Evolutionary conservation across 2,888 invertebrate genomes (phyloP).

Genomic region (Eumacrocentrus americanus): DNA sequence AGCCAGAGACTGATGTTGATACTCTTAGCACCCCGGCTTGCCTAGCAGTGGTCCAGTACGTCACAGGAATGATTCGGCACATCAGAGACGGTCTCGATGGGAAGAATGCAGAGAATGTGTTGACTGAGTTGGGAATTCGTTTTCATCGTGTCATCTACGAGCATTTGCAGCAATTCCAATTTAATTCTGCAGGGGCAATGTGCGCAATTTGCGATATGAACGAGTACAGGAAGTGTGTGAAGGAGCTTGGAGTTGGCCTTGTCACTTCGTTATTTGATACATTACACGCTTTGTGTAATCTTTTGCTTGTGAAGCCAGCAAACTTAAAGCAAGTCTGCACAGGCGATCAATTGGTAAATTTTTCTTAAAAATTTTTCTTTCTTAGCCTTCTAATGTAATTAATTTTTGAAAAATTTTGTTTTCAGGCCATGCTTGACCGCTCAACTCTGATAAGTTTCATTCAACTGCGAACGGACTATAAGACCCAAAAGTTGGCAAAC

Average conservation of each 20-base stretch:
- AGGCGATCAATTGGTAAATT: conserved; percentile 88
- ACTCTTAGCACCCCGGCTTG: conserved; percentile 86
- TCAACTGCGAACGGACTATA: conserved; percentile 92
- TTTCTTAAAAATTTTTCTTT: background rate
- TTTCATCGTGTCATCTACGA: conserved; percentile 93
- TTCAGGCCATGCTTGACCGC: conserved; percentile 87
- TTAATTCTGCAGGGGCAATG: conserved; percentile 96
- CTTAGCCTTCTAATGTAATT: background rate
- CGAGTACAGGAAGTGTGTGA: conserved; percentile 92
- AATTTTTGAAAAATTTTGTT: conserved; percentile 57
- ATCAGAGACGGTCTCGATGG: conserved; percentile 88
- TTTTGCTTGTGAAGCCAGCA: conserved; percentile 93
- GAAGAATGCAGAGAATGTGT: conserved; percentile 84
- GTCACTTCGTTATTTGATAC: conserved; percentile 93
- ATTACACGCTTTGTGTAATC: conserved; percentile 93
- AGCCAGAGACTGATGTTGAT: conserved; percentile 85
- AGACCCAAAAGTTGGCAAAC: conserved; percentile 80
- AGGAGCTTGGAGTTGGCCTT: conserved; percentile 76
- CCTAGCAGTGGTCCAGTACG: conserved; percentile 79
- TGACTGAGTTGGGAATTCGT: conserved; percentile 89
- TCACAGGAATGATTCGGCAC: conserved; percentile 77
- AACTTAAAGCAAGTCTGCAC: conserved; percentile 95
- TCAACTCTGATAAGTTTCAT: conserved; percentile 91
- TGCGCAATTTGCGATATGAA: conserved; percentile 98
- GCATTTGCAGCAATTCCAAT: conserved; percentile 92